Base-by-base conservation (phyloP, 2,888 invertebrate genomes). In the Eupithecia vulgata region DNA sequence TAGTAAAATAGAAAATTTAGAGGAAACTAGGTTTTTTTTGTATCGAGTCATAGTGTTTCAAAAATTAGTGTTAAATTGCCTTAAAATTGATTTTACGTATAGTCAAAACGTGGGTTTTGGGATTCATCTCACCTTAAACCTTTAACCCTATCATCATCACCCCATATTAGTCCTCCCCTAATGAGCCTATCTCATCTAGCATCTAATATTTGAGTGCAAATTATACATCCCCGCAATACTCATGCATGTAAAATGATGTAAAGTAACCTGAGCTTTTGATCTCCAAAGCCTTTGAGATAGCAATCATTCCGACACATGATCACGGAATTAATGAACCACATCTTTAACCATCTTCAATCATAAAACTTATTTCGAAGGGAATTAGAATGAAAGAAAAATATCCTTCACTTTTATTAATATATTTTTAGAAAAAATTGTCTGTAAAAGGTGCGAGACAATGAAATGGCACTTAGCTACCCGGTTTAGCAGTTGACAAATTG, bases 401-500 rank as follows among this genome's bases (percentile, higher is more conserved):
- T 75, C 74, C 42, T 68, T 71, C 62, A 81, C 80, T 84, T 87
- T 87, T 86, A 86, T 84, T 87, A 87, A 88, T 82, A 83, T 81
- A 80, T 73, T 79, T 71, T 80, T 79, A 82, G 80, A 79, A 80
- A 82, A 81, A 64, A 82, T 84, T 75, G 83, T 83, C 80, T 76
- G 75, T 80, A 81, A 82, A 85, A 87, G 87, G 87, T 87, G 84
- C 81, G 84, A 87, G 87, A 88, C 88, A 88, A 91, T 91, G 88
- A 88, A 90, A 90, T 70, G 84, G 85, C 90, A 90, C 91, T 92
- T 91, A 91, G 88, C 84, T 79, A 78, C 79, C 83, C 84, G 79
- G 81, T 85, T 84, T 85, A 86, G 80, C 85, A 81, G 87, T 89
- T 93, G 93, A 93, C 90, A 91, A 92, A 93, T 92, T 90, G 91